phyloP scores from a whole-genome alignment of 1,140 invertebrate genomes.

The Telenomus remus region DNA sequence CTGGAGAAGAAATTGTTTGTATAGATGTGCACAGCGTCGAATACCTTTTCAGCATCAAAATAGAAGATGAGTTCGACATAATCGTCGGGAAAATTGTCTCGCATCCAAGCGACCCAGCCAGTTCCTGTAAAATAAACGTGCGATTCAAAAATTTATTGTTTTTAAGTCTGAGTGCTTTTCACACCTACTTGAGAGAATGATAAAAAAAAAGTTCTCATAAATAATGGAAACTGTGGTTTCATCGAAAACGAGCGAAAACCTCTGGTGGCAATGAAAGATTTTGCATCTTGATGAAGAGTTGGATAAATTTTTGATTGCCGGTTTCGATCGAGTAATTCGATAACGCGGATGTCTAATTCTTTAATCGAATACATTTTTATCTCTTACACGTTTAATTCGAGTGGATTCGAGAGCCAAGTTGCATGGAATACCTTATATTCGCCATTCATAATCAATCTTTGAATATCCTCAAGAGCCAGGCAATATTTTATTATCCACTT shows the following conservation, averaged over 20 bases:
- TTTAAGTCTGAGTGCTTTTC: too few relatives aligned
- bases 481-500: conserved; percentile 21
- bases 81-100: conserved; percentile 76
- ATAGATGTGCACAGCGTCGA: conserved; percentile 81
- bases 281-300: too few relatives aligned
- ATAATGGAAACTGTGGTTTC: too few relatives aligned
- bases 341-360: too few relatives aligned
- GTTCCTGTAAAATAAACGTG: conserved; percentile 76
- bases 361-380: neutral
- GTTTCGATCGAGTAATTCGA: too few relatives aligned
- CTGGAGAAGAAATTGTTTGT: conserved; percentile 83
- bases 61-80: conserved; percentile 80
- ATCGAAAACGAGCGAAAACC: too few relatives aligned
- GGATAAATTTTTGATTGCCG: too few relatives aligned
- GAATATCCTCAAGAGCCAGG: conserved; percentile 8
- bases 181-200: too few relatives aligned
- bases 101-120: conserved; percentile 88
- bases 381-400: neutral
- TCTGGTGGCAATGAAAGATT: too few relatives aligned
- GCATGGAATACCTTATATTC: neutral
- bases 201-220: too few relatives aligned
- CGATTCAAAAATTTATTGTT: neutral
- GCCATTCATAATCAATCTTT: conserved; percentile 3
- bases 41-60: conserved; percentile 82
- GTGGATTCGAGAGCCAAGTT: neutral